phyloP scores from a whole-genome alignment of 2,113 vertebrate species.

The Zapus hudsonius region DNA sequence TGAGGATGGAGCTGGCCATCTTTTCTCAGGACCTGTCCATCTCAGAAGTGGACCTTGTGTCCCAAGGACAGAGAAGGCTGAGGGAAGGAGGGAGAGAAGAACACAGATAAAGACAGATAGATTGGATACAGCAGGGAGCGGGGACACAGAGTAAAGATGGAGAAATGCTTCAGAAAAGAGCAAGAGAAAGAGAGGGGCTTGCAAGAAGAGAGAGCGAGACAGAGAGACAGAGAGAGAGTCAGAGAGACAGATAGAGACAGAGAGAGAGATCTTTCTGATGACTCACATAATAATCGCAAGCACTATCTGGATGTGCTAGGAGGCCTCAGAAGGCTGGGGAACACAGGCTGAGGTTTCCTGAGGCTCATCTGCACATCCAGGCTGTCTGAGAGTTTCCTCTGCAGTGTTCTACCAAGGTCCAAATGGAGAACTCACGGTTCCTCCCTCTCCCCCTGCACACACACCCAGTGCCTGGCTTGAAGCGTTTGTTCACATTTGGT shows the following conservation, averaged over 20 bases:
- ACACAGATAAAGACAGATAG: neutral
- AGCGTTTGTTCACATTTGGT: neutral
- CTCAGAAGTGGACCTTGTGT: too few species aligned
- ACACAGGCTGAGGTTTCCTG: neutral
- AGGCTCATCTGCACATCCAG: rapidly evolving
- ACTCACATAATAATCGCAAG: neutral
- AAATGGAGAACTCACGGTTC: neutral
- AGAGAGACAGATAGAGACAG: neutral
- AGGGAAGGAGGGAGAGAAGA: neutral
- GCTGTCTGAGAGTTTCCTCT: neutral
- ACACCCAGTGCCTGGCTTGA: rapidly evolving
- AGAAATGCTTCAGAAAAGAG: neutral
- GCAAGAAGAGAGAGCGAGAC: neutral
- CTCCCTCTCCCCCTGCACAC: too few species aligned
- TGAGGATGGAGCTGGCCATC: neutral
- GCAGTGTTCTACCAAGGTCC: neutral
- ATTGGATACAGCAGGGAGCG: neutral
- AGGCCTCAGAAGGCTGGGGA: neutral
- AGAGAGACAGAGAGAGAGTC: neutral
- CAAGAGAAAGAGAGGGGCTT: neutral
- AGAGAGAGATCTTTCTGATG: neutral
- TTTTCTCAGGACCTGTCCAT: neutral
- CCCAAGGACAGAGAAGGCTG: neutral
- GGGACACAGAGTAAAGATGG: neutral
- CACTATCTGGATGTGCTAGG: neutral